Evolutionary conservation across 2,888 invertebrate species (phyloP), one percentile per base, ranked within the genome.

Genomic region (Lottia gigantea): DNA sequence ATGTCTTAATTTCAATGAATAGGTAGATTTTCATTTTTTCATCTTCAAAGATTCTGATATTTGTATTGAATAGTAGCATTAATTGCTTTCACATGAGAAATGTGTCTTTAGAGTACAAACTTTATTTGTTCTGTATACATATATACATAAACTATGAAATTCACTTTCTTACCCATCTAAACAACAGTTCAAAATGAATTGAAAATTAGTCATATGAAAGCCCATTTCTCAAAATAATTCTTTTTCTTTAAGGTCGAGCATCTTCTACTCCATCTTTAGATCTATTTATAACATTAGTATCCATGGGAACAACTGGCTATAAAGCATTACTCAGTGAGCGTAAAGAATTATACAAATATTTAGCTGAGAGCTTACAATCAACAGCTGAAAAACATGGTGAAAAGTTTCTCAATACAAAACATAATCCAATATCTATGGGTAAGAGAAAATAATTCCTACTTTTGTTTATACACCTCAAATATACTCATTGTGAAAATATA

Each of bases 351-450:
- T 93, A 91, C 82, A 86, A 89, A n/a, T 92, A 93, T 84, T 88
- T 94, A 64, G 90, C 90, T 73, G 88, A 90, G 23, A 89, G 91
- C 76, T 85, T 94, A 67, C 82, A 85, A n/a, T 83, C 88, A 76
- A 89, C 93, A 75, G 92, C 93, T 2, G 74, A 85, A 6, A 89
- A 89, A 67, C 91, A 92, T 81, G 91, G 91, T 0, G 92, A 93
- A 83, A 87, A 89, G 73, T 86, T 94, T 8, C 86, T 94, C 2
- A 87, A 90, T 45, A 92, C 91, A 16, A 91, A 91, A 80, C 90
- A 91, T 68, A 95, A 94, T 89, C 91, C 92, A 2, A 93, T 94
- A 79, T 94, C 94, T 0, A 89, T 94, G 81, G 93, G 92, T 90
- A 89, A 87, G 88, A 26, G 55, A 11, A 40, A 8, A 8, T 6